Evolutionary conservation across 2,113 vertebrate genomes (phyloP), one percentile per base, ranked within the genome.

Genomic region (Asarcornis scutulata): DNA sequence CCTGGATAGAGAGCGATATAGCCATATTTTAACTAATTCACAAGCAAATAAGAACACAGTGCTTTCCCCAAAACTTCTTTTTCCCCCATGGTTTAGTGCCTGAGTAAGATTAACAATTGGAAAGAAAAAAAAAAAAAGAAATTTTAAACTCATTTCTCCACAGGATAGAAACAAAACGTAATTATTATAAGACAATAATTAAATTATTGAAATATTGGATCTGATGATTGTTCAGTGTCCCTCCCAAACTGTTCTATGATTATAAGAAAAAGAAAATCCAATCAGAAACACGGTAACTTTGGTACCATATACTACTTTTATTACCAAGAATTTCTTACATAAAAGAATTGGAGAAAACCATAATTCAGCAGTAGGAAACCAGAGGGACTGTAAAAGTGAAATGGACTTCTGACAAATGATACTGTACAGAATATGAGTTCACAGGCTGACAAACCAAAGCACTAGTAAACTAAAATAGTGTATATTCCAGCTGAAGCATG

Each of bases 331-430:
- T 55, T 91, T 66, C 38, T 22, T n/a, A 42, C 9, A 32, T 52
- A 67, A 78, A 92, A 93, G 62, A 44, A 64, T 66, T 5, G 2
- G 44, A 81, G 25, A 58, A 91, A 91, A 80, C 6, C 15, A 3
- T 86, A 48, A 64, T 59, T 95, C 75, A 76, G 60, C 44, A 44
- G 9, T 15, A 21, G 40, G 58, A 83, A 82, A 93, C 34, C 62
- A 96, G 40, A 83, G 67, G 40, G 87, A 90, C 46, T 90, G 68
- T 89, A 83, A 83, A 93, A 91, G 31, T 77, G 84, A 80, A 89
- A 96, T 77, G 66, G 79, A 91, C 56, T 81, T 95, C 58, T 91
- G 84, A 91, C 17, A 91, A 93, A 91, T 34, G n/a, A 62, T 17
- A 59, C 13, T 48, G 31, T 42, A n/a, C 4, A 62, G 75, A 36